These are phyloP conservation scores for Eugnorisma glareosa DNA, from an alignment of 2,888 invertebrate species.

Conservation along the genomic window DNA sequence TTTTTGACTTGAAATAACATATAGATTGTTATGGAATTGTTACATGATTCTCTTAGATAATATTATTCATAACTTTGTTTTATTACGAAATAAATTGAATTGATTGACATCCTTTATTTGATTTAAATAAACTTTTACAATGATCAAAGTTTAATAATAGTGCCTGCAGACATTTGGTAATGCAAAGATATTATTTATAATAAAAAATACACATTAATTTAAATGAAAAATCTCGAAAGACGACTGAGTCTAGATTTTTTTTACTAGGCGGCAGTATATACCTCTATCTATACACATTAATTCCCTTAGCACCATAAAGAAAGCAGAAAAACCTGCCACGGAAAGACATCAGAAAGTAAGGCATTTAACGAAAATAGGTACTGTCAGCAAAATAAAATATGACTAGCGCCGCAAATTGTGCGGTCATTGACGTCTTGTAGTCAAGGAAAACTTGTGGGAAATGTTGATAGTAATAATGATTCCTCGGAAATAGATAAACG, in stretches of 20 bases:
- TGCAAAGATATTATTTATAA: no score
- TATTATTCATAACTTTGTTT: neutral
- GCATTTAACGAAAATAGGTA: slow-evolving; percentile 2
- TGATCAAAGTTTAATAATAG: neutral
- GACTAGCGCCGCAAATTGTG: neutral
- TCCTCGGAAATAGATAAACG: neutral
- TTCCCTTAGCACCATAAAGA: neutral
- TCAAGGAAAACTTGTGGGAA: slow-evolving; percentile 22
- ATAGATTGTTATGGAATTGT: neutral
- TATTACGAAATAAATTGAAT: neutral
- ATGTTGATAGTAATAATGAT: slow-evolving; percentile 6
- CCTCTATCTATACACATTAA: no score
- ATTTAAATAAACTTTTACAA: neutral
- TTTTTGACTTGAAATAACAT: neutral
- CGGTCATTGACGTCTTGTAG: slow-evolving; percentile 10
- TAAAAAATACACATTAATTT: neutral
- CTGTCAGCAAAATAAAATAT: slow-evolving; percentile 10
- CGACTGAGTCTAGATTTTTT: no score
- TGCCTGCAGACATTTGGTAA: neutral
- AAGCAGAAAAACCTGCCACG: neutral
- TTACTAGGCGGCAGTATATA: no score
- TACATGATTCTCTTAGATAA: neutral
- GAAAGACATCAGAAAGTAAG: neutral
- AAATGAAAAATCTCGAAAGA: neutral
- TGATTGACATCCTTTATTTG: neutral